Evolutionary conservation across 2,888 invertebrate genomes (phyloP).

Genomic region (Sinohyriopsis cumingii): DNA sequence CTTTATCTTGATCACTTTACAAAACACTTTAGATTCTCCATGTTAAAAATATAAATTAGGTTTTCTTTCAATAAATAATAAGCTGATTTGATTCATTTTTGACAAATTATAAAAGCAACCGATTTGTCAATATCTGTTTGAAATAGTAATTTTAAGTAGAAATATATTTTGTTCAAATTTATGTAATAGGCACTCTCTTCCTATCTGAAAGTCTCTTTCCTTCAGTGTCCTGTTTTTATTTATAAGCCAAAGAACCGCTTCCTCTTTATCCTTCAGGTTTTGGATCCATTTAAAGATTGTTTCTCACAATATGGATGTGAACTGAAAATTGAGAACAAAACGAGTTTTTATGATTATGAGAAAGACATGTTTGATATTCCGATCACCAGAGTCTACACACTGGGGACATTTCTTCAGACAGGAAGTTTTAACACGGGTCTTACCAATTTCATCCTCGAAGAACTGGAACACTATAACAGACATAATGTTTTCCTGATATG

Average conservation of each 20-base stretch:
- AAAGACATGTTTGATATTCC: conserved; percentile 14
- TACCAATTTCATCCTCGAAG: conserved; percentile 8
- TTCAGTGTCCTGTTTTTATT: conserved; percentile 8
- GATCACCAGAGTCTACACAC: conserved; percentile 9
- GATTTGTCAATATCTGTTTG: no score
- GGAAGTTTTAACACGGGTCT: conserved; percentile 7
- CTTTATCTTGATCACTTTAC: no score
- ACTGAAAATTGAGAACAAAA: conserved; percentile 15
- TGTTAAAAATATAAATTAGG: no score
- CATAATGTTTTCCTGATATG: conserved; percentile 5
- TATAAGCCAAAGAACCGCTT: not conserved
- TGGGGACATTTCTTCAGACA: conserved; percentile 18
- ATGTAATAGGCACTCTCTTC: no score
- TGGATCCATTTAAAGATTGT: not conserved
- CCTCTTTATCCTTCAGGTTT: not conserved
- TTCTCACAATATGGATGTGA: not conserved
- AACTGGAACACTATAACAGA: conserved; percentile 4
- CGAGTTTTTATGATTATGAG: conserved; percentile 33
- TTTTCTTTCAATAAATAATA: no score
- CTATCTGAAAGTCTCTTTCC: no score
- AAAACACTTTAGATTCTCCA: no score
- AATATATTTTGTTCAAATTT: no score
- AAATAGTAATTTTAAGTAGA: no score
- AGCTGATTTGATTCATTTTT: no score
- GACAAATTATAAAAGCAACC: no score